Evolutionary conservation across 2,888 invertebrate species (phyloP).

Genomic region (Diogma glabrata): DNA sequence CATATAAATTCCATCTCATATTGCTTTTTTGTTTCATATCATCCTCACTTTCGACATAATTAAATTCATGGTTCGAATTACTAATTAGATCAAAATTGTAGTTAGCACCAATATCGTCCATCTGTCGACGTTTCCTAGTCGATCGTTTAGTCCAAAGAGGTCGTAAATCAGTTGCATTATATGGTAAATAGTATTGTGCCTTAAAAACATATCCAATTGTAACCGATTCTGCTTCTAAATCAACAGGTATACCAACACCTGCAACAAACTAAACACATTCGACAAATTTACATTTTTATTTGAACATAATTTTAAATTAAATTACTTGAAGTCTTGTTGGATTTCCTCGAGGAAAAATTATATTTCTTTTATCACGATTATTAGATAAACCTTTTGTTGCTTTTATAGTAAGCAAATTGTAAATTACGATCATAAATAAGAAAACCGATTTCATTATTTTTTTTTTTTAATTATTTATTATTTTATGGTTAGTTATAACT

Average conservation of each 20-base stretch:
- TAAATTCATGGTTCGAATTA: too few relatives aligned
- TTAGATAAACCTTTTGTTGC: too few relatives aligned
- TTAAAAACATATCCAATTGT: slow-evolving; percentile 33
- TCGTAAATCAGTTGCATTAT: slow-evolving; percentile 14
- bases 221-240: slow-evolving; percentile 27
- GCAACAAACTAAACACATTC: slow-evolving; percentile 24
- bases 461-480: too few relatives aligned
- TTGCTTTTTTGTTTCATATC: not conserved
- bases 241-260: slow-evolving; percentile 33
- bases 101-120: not conserved
- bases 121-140: not conserved
- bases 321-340: slow-evolving; percentile 25
- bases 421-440: too few relatives aligned
- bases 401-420: too few relatives aligned
- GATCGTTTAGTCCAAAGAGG: slow-evolving; percentile 12
- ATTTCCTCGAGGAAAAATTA: slow-evolving; percentile 31
- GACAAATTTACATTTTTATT: too few relatives aligned
- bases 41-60: not conserved
- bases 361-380: slow-evolving; percentile 17
- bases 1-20: not conserved
- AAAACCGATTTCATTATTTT: too few relatives aligned
- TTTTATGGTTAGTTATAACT: too few relatives aligned
- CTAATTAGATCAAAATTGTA: too few relatives aligned
- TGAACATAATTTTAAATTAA: too few relatives aligned
- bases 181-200: slow-evolving; percentile 29